Base-by-base conservation (phyloP, 2,888 invertebrate species). In the Dasypogon diadema region DNA sequence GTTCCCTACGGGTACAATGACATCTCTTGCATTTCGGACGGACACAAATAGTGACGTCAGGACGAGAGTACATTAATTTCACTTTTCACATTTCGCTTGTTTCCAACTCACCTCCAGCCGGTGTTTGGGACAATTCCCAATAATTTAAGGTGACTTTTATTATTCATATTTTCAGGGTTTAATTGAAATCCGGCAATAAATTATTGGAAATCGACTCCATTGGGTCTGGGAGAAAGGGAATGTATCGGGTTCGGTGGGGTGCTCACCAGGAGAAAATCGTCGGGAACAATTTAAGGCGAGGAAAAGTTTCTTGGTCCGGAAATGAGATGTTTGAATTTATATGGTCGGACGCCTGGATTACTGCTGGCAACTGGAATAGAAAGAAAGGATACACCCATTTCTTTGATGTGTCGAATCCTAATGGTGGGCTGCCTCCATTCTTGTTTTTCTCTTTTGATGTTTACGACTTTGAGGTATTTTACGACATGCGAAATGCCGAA, bases 141-240 rank as follows among this genome's bases (percentile, higher is more conserved):
- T 77, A 74, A 77, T 77, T 77, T 77, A 77, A 74, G 75, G 60
- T 77, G 77, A 77, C 77, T 77, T 77, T 77, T 77, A 77, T 77
- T 77, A 77, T 77, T 77, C 77, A 77, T 77, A 76, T 76, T 76
- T 77, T 74, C 76, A 74, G 74, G 74, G 74, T 76, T 77, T 77
- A 77, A 77, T 77, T 77, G 77, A 74, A 77, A 76, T 70, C 58
- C 76, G 34, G 42, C 75, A 34, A 75, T 77, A 77, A 77, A 77
- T 77, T 73, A 74, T 76, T 75, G 65, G 65, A 73, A 55, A 56
- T 30, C 37, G 37, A 73, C 37, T 70, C 42, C 18, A 14, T 10
- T 24, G 14, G 21, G n/a, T 8, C 51, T 26, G 30, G 18, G 18
- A 37, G 24, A 22, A 56, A 56, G 56, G n/a, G 2, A 10, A 56